Percentiles rank a stretch among this genome's conserved stretches.
Conservation (phyloP, 2,797 vertebrate genomes). For the Enteromius trimaculatus region DNA sequence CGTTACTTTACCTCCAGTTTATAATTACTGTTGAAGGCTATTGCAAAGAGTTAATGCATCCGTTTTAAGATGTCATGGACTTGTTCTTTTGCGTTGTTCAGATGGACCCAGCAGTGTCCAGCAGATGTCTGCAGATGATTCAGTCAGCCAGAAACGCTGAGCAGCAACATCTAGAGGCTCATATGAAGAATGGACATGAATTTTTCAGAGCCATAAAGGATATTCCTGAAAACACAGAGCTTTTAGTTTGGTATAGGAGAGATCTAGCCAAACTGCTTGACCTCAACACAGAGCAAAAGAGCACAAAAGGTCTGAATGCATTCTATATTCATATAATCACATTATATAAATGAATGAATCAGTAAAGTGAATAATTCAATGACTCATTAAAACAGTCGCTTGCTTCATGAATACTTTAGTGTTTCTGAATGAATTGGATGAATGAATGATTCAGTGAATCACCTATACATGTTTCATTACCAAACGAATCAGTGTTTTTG, state of each 20-base stretch:
- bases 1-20: not conserved
- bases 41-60: not conserved
- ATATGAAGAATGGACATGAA: slow-evolving; percentile 84
- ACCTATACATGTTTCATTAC: not conserved
- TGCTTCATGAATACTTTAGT: not conserved
- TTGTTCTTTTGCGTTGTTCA: slow-evolving; percentile 69
- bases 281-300: slow-evolving; percentile 71
- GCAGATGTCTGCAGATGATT: slow-evolving; percentile 81
- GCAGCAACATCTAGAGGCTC: slow-evolving; percentile 85
- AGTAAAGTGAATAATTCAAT: not conserved
- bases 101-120: slow-evolving; percentile 76
- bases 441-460: not conserved
- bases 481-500: not conserved
- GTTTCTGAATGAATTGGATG: not conserved
- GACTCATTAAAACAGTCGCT: not conserved
- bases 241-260: slow-evolving; percentile 85
- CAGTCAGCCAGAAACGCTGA: slow-evolving; percentile 82
- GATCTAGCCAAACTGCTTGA: slow-evolving; percentile 80
- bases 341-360: not conserved
- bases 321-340: not conserved
- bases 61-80: not conserved
- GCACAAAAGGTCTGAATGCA: slow-evolving; percentile 74
- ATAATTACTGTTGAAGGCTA: not conserved
- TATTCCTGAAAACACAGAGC: slow-evolving; percentile 83
- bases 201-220: slow-evolving; percentile 83